Base-by-base conservation (phyloP, 2,113 vertebrate genomes). In the Madoqua kirkii region DNA sequence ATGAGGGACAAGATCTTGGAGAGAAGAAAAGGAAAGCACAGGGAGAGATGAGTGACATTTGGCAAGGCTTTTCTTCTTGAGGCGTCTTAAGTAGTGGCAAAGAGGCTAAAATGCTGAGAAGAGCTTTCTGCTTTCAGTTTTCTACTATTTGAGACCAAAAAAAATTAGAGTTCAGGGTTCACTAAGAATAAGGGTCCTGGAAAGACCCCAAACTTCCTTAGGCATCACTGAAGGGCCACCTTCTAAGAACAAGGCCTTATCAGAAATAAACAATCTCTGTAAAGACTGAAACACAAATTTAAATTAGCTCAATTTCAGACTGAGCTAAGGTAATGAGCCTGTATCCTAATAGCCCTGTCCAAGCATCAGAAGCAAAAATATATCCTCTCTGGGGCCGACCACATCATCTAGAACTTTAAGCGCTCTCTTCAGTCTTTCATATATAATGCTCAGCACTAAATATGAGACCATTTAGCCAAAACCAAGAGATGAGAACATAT, bases 231-330 rank as follows among this genome's bases (percentile, higher is more conserved):
- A 91, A 87, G 62, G 23, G n/a, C 16, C 57, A 57, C 8, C 45
- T 6, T 29, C 55, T 71, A 60, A 76, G 21, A 78, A 62, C 57
- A 84, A 92, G 27, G 15, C 25, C 31, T 93, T 33, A 64, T 16
- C 31, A 86, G 59, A 81, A 94, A 81, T 86, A 93, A 89, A 85
- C 33, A 59, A 54, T 59, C 48, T 87, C 93, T 88, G 6, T 78
- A 78, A 87, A 97, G 57, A 85, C 45, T 52, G 43, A 92, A 94
- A 86, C n/a, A 78, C 29, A 91, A 91, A 84, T 93, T 79, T 86
- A 33, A 92, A 96, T 85, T 78, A 40, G 2, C 25, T 74, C 71
- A 57, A 40, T 88, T 57, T 91, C 36, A 79, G 2, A 79, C 7
- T 93, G 78, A 50, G 87, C 90, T 74, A 95, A 79, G 19, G 13